Evolutionary conservation across 2,113 vertebrate genomes (phyloP), one percentile per base, ranked within the genome.

Genomic region (Centropristis striata): DNA sequence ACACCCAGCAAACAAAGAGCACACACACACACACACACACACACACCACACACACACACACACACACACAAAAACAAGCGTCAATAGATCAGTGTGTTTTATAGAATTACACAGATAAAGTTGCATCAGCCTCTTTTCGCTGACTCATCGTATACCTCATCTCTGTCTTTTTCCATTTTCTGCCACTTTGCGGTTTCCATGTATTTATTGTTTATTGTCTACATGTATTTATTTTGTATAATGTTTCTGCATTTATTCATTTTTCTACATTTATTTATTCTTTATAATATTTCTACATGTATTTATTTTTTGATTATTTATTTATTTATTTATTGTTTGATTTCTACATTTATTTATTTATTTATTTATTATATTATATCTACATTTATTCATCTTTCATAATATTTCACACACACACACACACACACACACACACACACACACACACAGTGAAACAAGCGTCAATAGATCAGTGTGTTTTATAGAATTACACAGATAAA

Each of bases 401-500:
- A n/a, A n/a, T n/a, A n/a, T n/a, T n/a, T n/a, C 59, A 54, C 21
- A 53, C 72, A 54, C 73, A 63, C 59, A 37, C n/a, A 53, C 67
- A 65, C 61, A 63, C 50, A 64, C 32, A 67, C 73, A 66, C 64
- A 42, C 59, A 66, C n/a, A 36, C 18, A 42, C 44, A 65, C 39
- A 54, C 65, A 61, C 54, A 2, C 27, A 36, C 67, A 50, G 18
- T 28, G 32, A 60, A 51, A 85, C 83, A 70, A 87, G 55, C 4
- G 42, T 76, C 67, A 70, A 80, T 65, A 28, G 64, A 64, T 75
- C 25, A 47, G 57, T 59, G 60, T 78, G 60, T 72, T 71, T 69
- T 36, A 36, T 25, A 39, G 18, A 61, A 46, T 83, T 21, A 68
- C 66, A 87, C 64, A 71, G 41, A 75, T 47, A 59, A 64, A 72